phyloP scores from a whole-genome alignment of 2,888 invertebrate species.

The Eupithecia subfuscata region DNA sequence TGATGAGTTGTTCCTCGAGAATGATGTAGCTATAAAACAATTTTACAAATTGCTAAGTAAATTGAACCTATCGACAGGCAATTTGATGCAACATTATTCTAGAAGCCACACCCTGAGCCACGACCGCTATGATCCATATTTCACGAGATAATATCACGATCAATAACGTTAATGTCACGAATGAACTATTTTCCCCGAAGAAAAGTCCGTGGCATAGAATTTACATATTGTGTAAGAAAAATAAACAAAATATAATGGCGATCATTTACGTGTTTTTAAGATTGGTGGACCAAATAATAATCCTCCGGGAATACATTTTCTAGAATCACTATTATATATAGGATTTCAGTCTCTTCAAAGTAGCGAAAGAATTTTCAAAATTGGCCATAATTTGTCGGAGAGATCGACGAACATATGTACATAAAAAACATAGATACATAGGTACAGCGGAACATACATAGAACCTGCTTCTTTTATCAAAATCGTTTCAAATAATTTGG shows the following conservation, averaged over 20 bases:
- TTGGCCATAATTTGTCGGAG: too few species aligned
- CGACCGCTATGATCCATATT: slow-evolving; percentile 52
- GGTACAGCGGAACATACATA: too few species aligned
- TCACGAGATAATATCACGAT: slow-evolving; percentile 58
- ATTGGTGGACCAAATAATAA: too few species aligned
- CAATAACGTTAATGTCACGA: slow-evolving; percentile 42
- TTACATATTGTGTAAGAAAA: not conserved
- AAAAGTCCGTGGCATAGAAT: not conserved
- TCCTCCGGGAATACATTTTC: too few species aligned
- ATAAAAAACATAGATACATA: too few species aligned
- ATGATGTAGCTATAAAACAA: slow-evolving; percentile 30
- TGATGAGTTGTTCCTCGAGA: slow-evolving; percentile 14
- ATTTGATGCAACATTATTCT: slow-evolving; percentile 40
- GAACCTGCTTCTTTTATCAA: too few species aligned
- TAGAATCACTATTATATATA: too few species aligned
- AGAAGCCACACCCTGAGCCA: slow-evolving; percentile 42
- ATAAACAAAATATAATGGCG: not conserved
- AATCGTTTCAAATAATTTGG: too few species aligned
- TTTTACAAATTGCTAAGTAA: slow-evolving; percentile 35
- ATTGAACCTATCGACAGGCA: slow-evolving; percentile 34
- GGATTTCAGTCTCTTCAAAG: too few species aligned
- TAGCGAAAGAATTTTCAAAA: too few species aligned
- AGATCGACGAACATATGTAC: too few species aligned
- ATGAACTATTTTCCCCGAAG: slow-evolving; percentile 17
- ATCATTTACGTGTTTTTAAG: too few species aligned